Base-by-base conservation (phyloP, 2,888 invertebrate genomes). In the Punctoribates punctum region DNA sequence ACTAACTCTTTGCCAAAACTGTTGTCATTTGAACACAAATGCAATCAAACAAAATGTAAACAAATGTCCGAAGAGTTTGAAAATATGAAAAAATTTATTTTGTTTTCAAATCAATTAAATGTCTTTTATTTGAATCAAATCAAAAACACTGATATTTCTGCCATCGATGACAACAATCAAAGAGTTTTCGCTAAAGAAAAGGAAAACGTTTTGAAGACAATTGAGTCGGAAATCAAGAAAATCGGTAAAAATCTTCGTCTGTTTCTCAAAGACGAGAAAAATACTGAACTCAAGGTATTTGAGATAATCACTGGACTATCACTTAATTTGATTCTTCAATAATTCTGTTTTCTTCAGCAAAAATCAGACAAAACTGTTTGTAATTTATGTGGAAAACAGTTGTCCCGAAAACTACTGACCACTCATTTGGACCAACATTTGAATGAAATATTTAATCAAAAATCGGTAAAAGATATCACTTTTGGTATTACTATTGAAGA, bases 11-110 rank as follows among this genome's bases (percentile, higher is more conserved):
- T 51, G 57, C 57, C 57, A 57, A 57, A 57, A 25, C n/a, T 57
- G n/a, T 34, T 34, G 34, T 65, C 34, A 17, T 23, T 65, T 34
- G 65, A 34, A 9, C 65, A 65, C 65, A 65, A 65, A 34, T 65
- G 65, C 34, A n/a, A 23, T n/a, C 34, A 38, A 65, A 38, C n/a
- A 13, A 15, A 34, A 65, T 65, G 65, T 20, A 65, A 34, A 34
- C 34, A 29, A 65, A 65, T 34, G 65, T 65, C 65, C 17, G 17
- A 17, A 34, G 20, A 65, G 38, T 29, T 65, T 15, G 38, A 65
- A 34, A 34, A 15, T 65, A 34, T 65, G 65, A 65, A 65, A 11
- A 65, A 34, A 38, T 17, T 34, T 38, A 34, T 65, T 8, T 34
- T 38, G 17, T 34, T 8, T 34, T n/a, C n/a, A 4, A 17, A 65